These are phyloP conservation scores for Speoplatyrhinus poulsoni DNA, from an alignment of 2,113 vertebrate species.

Conservation along the genomic window DNA sequence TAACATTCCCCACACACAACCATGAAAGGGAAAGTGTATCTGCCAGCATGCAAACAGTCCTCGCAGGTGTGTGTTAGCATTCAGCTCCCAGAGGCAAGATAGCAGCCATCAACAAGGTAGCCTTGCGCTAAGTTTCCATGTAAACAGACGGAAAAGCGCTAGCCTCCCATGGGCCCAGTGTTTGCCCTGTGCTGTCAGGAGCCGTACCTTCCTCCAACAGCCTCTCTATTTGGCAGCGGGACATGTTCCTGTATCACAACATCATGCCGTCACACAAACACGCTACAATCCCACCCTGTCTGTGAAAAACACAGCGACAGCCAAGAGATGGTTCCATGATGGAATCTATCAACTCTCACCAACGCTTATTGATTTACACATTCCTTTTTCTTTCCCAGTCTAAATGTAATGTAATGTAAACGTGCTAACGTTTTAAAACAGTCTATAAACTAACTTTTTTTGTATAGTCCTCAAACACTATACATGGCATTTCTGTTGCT, in stretches of 20 bases:
- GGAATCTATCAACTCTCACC: too few species aligned
- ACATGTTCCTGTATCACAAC: not conserved
- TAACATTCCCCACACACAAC: not conserved
- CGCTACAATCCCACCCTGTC: too few species aligned
- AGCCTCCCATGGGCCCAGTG: not conserved
- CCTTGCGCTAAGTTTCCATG: too few species aligned
- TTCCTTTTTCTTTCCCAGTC: too few species aligned
- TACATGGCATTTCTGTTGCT: not conserved
- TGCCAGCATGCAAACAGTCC: not conserved
- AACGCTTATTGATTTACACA: too few species aligned
- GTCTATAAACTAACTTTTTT: not conserved
- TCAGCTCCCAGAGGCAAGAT: not conserved
- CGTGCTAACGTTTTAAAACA: not conserved
- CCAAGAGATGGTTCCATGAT: not conserved
- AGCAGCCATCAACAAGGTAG: not conserved
- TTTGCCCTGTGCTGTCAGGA: not conserved
- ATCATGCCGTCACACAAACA: slow-evolving; percentile 9
- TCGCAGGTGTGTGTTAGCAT: not conserved
- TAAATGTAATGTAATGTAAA: not conserved
- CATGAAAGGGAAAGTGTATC: not conserved
- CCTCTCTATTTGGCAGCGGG: not conserved
- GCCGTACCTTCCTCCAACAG: too few species aligned
- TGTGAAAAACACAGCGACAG: not conserved
- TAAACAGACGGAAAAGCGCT: too few species aligned
- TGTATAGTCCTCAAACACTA: not conserved